These are phyloP conservation scores for Zaprionus lineosus DNA, from an alignment of 2,888 invertebrate species.

Conservation along the genomic window DNA sequence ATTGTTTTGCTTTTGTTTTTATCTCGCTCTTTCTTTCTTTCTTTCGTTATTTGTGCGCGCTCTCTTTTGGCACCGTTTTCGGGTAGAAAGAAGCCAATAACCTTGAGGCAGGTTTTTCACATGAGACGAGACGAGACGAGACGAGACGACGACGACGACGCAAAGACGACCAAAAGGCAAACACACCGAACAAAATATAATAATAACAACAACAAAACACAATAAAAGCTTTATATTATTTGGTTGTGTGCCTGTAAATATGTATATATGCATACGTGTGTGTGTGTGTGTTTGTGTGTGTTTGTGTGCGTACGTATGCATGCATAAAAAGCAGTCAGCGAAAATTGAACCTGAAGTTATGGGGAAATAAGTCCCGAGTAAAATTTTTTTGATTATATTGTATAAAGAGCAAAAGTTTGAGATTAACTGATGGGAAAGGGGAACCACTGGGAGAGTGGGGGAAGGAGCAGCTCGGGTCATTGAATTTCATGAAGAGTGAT, in stretches of 20 bases:
- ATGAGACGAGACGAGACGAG: conserved; percentile 32
- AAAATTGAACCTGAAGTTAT: conserved; percentile 25
- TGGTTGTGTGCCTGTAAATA: not conserved
- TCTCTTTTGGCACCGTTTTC: conserved; percentile 48
- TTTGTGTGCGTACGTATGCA: too few relatives aligned
- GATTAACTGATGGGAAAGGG: too few relatives aligned
- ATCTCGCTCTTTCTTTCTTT: conserved; percentile 4
- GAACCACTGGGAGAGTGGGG: too few relatives aligned
- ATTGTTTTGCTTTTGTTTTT: conserved; percentile 47
- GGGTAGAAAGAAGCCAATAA: conserved; percentile 66
- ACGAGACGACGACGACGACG: conserved; percentile 8
- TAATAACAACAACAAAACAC: conserved; percentile 30
- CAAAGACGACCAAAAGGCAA: conserved; percentile 17
- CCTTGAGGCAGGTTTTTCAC: conserved; percentile 77
- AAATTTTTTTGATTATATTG: conserved; percentile 19
- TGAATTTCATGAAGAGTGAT: too few relatives aligned
- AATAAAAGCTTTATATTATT: too few relatives aligned
- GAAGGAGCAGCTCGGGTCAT: too few relatives aligned
- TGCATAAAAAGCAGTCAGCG: not conserved
- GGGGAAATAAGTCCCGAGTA: not conserved
- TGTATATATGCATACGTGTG: not conserved
- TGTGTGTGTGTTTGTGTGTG: too few relatives aligned
- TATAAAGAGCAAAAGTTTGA: conserved; percentile 9
- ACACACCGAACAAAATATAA: conserved; percentile 21
- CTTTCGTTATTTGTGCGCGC: conserved; percentile 26